phyloP scores from a whole-genome alignment of 2,113 vertebrate genomes.

The Takifugu flavidus region DNA sequence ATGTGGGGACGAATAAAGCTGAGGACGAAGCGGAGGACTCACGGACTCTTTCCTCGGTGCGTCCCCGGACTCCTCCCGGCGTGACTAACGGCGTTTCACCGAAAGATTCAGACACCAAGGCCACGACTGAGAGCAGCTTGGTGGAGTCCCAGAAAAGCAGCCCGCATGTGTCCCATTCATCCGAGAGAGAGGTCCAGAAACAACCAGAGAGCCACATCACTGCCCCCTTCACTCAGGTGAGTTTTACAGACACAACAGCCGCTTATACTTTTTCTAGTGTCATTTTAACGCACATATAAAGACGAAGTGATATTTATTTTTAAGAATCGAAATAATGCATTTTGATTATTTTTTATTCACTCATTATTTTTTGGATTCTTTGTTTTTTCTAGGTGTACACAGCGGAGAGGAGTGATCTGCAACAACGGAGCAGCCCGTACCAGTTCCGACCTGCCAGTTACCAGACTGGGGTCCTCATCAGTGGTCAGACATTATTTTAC shows the following conservation, averaged over 20 bases:
- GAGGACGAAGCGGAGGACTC: conserved; percentile 82
- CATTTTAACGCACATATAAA: conserved; percentile 7
- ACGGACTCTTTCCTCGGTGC: conserved; percentile 61
- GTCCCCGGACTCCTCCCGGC: conserved; percentile 63
- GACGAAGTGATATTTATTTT: too few relatives aligned
- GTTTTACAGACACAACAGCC: conserved; percentile 6
- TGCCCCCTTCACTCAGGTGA: conserved; percentile 63
- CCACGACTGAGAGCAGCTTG: conserved; percentile 24
- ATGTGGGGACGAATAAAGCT: conserved; percentile 88
- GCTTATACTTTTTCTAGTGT: background rate
- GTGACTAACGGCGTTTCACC: conserved; percentile 52
- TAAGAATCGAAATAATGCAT: too few relatives aligned
- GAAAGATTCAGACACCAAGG: conserved; percentile 60
- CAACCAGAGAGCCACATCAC: conserved; percentile 63
- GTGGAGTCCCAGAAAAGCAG: conserved; percentile 54
- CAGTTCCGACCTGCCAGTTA: conserved; percentile 76
- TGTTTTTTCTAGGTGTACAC: conserved; percentile 79
- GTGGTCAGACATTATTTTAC: conserved; percentile 72
- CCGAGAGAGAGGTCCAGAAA: conserved; percentile 72
- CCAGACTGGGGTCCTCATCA: conserved; percentile 74
- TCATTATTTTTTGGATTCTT: conserved; percentile 10
- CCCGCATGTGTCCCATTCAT: conserved; percentile 64
- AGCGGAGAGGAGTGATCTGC: conserved; percentile 79
- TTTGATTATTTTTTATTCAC: too few relatives aligned
- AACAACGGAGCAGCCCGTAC: conserved; percentile 74